Percentiles rank a stretch among this genome's conserved stretches.
phyloP scores from a whole-genome alignment of 2,113 vertebrate species.

The Rhinolophus sinicus region DNA sequence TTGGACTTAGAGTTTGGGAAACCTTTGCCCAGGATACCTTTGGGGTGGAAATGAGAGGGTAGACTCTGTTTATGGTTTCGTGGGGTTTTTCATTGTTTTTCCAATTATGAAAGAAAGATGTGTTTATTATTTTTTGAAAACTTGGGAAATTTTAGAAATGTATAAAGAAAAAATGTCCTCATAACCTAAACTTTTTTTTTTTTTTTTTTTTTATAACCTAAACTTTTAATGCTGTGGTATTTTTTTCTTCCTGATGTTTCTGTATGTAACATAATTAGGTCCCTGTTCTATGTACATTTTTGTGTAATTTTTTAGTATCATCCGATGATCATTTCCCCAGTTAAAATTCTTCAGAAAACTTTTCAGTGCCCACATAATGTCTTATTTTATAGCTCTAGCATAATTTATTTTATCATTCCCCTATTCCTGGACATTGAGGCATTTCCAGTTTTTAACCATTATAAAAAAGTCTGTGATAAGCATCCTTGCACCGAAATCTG shows the following conservation, averaged over 20 bases:
- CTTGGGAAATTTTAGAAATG: conserved; percentile 3
- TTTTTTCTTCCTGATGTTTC: not conserved
- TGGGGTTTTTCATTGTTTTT: not conserved
- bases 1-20: not conserved
- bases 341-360: conserved; percentile 25
- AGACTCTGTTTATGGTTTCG: not conserved
- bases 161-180: not conserved
- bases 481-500: not conserved
- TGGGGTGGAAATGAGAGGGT: not conserved
- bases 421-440: not conserved
- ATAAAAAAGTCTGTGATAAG: not conserved
- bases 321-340: not conserved
- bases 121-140: not conserved
- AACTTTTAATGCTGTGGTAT: not conserved
- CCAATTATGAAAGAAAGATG: not conserved
- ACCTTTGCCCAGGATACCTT: not conserved
- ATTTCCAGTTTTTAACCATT: conserved; percentile 2
- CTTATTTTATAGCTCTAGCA: not conserved
- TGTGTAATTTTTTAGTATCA: conserved; percentile 9
- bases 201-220: too few relatives aligned
- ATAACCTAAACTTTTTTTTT: conserved; percentile 22
- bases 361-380: not conserved
- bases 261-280: not conserved
- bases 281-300: not conserved
- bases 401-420: conserved; percentile 7